These are phyloP conservation scores for Dermochelys coriacea DNA, from an alignment of 2,797 vertebrate species.

Conservation along the genomic window DNA sequence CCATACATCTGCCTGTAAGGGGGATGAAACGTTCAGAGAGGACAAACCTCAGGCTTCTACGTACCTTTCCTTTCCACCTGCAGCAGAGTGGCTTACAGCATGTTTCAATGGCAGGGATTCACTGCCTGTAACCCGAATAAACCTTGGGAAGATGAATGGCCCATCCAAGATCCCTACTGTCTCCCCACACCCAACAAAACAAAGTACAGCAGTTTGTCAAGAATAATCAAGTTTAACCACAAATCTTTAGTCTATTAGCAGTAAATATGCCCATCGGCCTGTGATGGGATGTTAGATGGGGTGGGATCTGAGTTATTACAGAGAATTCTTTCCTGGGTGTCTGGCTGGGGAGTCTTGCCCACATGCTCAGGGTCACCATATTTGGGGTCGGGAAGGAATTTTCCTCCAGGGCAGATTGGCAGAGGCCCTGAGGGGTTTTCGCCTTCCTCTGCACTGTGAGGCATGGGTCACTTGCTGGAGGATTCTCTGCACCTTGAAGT, in stretches of 20 bases:
- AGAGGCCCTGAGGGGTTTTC: too few relatives aligned
- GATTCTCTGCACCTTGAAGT: too few relatives aligned
- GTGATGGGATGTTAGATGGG: too few relatives aligned
- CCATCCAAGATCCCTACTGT: not conserved
- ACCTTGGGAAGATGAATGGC: accelerated
- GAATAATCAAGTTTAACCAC: slow-evolving; percentile 5
- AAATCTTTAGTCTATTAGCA: not conserved
- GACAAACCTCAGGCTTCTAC: not conserved
- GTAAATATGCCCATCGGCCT: too few relatives aligned
- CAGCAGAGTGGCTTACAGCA: not conserved
- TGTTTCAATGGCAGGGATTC: not conserved
- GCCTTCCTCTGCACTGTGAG: too few relatives aligned
- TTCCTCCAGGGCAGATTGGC: too few relatives aligned
- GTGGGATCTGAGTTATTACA: too few relatives aligned
- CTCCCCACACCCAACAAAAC: not conserved
- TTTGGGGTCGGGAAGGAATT: too few relatives aligned
- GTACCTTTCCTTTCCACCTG: not conserved
- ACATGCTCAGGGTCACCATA: too few relatives aligned
- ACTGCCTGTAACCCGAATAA: accelerated
- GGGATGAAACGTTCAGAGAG: not conserved
- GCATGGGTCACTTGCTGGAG: too few relatives aligned
- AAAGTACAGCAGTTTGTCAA: slow-evolving; percentile 49
- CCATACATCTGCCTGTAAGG: not conserved
- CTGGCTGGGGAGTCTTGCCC: too few relatives aligned
- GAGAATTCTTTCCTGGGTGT: too few relatives aligned